Base-by-base conservation (phyloP, 2,113 vertebrate species). In the Odocoileus virginianus region DNA sequence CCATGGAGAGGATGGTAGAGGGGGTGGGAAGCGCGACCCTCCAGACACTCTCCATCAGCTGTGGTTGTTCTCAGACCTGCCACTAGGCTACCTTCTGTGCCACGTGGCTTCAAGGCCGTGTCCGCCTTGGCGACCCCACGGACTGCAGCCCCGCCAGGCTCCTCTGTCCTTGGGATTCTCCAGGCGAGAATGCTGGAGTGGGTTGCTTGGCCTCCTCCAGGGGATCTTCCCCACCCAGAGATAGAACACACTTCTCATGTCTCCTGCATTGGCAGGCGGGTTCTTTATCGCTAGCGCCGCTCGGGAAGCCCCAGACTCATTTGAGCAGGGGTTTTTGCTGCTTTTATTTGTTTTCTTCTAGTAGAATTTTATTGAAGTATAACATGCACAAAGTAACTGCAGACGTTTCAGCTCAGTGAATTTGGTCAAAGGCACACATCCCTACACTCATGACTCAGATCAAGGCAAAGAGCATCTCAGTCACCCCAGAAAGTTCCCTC, bases 281-380 rank as follows among this genome's bases (percentile, higher is more conserved):
- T 14, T 76, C 36, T 76, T 43, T 7, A 14, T 1, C 36, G 3
- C 71, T 27, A 74, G n/a, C 0, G 0, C 6, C 12, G 6, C 11
- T 2, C 1, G 11, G 21, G 71, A 74, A 74, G 71, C 71, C 71
- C 79, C 15, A 64, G 28, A 27, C n/a, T 95, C 50, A 28, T 57
- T 43, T 87, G 36, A 91, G 8, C 55, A 7, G 17, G 19, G 28
- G 7, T 1, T 96, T 92, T 86, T 64, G 28, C 87, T 91, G 1
- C 28, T 58, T 50, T 57, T 89, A 74, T 43, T 79, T 54, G 21
- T 89, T 78, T 45, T 71, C 33, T 87, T 94, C 9, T 52, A 54
- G 54, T 27, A 71, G 12, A 33, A 79, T 27, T 91, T 89, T 57
- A 50, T 30, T 60, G 82, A 67, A 36, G 12, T 54, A 28, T 78